Evolutionary conservation across 2,888 invertebrate species (phyloP).

Genomic region (Nineta flava): DNA sequence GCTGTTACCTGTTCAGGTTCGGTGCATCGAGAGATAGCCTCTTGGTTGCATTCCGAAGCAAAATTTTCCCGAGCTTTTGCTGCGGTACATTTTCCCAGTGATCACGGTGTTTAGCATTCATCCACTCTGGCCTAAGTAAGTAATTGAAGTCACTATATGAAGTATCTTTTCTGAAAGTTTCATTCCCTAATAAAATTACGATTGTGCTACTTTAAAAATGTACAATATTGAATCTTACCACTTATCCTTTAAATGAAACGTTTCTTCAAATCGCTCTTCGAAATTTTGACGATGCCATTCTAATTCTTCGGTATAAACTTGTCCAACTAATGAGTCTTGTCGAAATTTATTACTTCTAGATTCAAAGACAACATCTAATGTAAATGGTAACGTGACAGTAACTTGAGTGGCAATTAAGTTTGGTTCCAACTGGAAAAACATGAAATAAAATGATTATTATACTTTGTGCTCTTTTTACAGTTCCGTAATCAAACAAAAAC

Average conservation of each 20-base stretch:
- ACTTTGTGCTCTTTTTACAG: background rate
- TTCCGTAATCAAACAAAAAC: background rate
- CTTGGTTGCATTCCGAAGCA: no score
- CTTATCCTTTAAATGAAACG: constrained; percentile 57
- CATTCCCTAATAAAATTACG: no score
- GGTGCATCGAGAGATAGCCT: no score
- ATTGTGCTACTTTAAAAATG: no score
- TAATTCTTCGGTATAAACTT: constrained; percentile 48
- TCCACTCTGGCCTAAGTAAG: no score
- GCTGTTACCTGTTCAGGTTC: no score
- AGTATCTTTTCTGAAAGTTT: no score
- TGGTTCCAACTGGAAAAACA: constrained; percentile 31
- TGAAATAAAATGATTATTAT: constrained; percentile 15
- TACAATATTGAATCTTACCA: constrained; percentile 30
- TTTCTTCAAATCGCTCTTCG: constrained; percentile 61
- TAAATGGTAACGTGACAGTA: constrained; percentile 61
- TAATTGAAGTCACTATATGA: no score
- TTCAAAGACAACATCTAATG: constrained; percentile 70
- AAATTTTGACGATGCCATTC: constrained; percentile 45
- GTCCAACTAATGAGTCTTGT: constrained; percentile 38
- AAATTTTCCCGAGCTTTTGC: no score
- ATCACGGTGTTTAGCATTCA: no score
- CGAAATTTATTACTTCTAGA: constrained; percentile 49
- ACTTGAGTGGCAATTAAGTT: constrained; percentile 70
- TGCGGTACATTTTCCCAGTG: no score